These are phyloP conservation scores for Pseudococcus jackbeardsleyi DNA, from an alignment of 2,888 invertebrate species.

Conservation along the genomic window DNA sequence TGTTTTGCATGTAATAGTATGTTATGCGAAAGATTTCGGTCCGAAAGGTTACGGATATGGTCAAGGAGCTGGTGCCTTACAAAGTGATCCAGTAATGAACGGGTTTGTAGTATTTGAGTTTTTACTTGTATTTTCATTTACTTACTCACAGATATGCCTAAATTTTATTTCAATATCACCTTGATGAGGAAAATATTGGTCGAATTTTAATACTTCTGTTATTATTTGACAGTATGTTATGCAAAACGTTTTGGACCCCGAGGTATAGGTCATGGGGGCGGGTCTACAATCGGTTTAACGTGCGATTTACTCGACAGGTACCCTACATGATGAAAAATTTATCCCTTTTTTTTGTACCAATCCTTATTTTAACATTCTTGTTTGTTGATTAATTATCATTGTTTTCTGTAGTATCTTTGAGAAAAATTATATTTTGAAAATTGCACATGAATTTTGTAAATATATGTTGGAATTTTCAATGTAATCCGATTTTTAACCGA, in stretches of 20 bases:
- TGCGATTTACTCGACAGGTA: constrained; percentile 81
- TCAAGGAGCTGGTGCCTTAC: constrained; percentile 93
- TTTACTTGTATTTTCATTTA: background rate
- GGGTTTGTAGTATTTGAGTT: constrained; percentile 73
- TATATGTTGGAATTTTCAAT: background rate
- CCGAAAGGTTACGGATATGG: constrained; percentile 98
- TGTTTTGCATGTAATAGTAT: constrained; percentile 75
- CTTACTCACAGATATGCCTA: background rate
- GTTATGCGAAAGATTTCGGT: constrained; percentile 97
- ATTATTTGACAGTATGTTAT: constrained; percentile 83
- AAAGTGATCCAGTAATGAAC: constrained; percentile 84
- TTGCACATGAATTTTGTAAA: background rate
- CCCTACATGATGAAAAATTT: constrained; percentile 7
- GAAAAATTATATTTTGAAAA: background rate
- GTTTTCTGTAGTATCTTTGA: background rate
- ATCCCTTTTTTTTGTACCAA: constrained; percentile 16
- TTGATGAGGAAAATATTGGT: background rate
- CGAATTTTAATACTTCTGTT: constrained; percentile 30
- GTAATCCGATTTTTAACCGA: background rate
- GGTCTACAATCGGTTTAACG: constrained; percentile 86
- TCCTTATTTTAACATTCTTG: constrained; percentile 13
- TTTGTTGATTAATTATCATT: constrained; percentile 44
- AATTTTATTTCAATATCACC: background rate
- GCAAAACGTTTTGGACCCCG: constrained; percentile 95
- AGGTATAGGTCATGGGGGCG: constrained; percentile 93